Base-by-base conservation (phyloP, 2,797 vertebrate genomes). In the Sparus aurata region DNA sequence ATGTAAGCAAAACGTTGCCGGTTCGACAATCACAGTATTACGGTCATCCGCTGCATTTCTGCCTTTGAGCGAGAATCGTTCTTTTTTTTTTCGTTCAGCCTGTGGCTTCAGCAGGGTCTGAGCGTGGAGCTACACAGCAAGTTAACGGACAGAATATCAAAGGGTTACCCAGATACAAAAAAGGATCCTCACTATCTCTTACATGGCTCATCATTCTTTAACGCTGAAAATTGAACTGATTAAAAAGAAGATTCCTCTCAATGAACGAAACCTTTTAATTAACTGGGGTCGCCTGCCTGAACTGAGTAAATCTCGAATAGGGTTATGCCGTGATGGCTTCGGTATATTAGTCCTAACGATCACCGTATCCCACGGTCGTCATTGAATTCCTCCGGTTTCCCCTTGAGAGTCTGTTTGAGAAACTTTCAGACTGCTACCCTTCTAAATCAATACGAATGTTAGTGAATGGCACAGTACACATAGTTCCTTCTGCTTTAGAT, bases 181-280 rank as follows among this genome's bases (percentile, higher is more conserved):
- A 27, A 38, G 69, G 15, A 57, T 10, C 38, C 15, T 59, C 22
- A 23, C 46, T 53, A 5, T 46, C n/a, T 62, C 25, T 45, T 30
- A 1, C 60, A 23, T 49, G 22, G 53, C 38, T 77, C 60, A 69
- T 82, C 46, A 41, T 63, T 64, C 46, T 64, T 60, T 38, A 22
- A 38, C 25, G 54, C 30, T 61, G 25, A 61, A 61, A 80, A 87
- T 75, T 80, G 59, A 78, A 84, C 67, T 78, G 73, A 87, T 87
- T 76, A 78, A 74, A 87, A 69, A 53, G 34, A 60, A 57, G 54
- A 61, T 72, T 68, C 18, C 22, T 61, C 23, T 58, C 18, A 38
- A 25, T 60, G 49, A 71, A 59, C 50, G 38, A 25, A 53, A 75
- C 65, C 75, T 72, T 43, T 72, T 68, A 30, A 69, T 74, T 72